These are phyloP conservation scores for Cataglyphis rosenhaueri DNA, from an alignment of 2,888 invertebrate species.

Conservation along the genomic window DNA sequence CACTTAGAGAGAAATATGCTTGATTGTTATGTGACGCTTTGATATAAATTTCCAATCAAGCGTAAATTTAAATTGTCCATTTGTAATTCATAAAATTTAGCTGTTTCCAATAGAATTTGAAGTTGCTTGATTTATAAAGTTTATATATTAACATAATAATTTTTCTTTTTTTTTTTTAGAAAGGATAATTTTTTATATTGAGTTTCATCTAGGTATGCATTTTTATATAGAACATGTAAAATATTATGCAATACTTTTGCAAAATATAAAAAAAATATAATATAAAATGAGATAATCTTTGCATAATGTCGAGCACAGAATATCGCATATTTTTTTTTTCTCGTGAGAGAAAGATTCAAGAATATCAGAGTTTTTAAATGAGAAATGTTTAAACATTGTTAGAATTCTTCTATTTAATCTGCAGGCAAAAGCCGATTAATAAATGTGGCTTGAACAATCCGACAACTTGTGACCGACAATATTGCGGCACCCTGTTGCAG, in stretches of 20 bases:
- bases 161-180: neutral
- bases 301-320: neutral
- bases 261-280: neutral
- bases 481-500: constrained; percentile 15
- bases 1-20: neutral
- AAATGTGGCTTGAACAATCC: constrained; percentile 9
- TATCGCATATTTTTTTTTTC: neutral
- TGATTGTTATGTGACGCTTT: neutral
- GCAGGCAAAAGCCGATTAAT: neutral
- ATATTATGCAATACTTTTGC: neutral
- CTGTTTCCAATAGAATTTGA: neutral
- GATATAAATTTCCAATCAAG: neutral
- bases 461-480: constrained; percentile 1
- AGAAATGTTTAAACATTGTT: neutral
- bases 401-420: neutral
- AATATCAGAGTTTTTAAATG: neutral
- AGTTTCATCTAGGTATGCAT: neutral
- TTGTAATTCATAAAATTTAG: neutral
- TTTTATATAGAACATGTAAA: neutral
- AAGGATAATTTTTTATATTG: neutral
- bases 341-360: neutral
- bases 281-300: neutral
- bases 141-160: neutral
- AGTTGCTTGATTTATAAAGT: constrained; percentile 10
- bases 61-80: neutral